A percentile compares a stretch with the other conserved stretches of the same genome.
These are phyloP conservation scores for Mustelus asterias DNA, from an alignment of 2,113 vertebrate genomes.

Conservation along the genomic window DNA sequence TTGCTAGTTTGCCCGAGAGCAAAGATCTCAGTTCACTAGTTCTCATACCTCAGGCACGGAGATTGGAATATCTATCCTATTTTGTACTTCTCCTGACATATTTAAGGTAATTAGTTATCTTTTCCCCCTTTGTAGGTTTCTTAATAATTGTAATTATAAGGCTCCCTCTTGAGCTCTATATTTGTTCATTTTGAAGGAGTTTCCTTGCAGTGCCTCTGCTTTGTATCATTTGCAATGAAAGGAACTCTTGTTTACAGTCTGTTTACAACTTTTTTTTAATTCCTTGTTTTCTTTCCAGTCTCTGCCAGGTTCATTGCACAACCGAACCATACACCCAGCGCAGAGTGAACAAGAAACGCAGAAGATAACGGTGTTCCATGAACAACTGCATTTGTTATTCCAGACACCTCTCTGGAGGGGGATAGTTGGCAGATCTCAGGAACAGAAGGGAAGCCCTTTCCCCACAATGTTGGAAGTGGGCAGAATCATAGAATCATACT, in stretches of 20 bases:
- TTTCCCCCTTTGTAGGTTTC: slow-evolving; percentile 1
- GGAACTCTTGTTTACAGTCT: slow-evolving; percentile 19
- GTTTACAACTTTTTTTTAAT: slow-evolving; percentile 24
- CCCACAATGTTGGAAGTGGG: not conserved
- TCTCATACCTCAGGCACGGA: not conserved
- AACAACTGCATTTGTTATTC: not conserved
- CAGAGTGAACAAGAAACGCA: not conserved
- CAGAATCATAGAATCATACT: too few relatives aligned
- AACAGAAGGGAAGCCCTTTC: not conserved
- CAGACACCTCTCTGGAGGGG: not conserved
- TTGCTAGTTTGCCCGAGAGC: not conserved
- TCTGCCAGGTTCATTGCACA: slow-evolving; percentile 2
- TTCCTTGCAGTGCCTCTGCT: slow-evolving; percentile 17
- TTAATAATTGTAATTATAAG: slow-evolving; percentile 28
- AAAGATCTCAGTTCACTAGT: not conserved
- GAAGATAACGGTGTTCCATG: not conserved
- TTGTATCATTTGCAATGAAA: not conserved
- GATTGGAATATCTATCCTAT: not conserved
- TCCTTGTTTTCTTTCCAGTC: not conserved
- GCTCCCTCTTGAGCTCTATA: slow-evolving; percentile 8
- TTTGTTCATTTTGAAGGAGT: slow-evolving; percentile 31
- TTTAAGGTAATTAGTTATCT: slow-evolving; percentile 28
- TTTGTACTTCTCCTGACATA: not conserved
- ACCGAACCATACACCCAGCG: not conserved
- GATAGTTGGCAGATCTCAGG: not conserved